Conservation (phyloP, 2,888 invertebrate genomes). For the Tubulanus polymorphus region DNA sequence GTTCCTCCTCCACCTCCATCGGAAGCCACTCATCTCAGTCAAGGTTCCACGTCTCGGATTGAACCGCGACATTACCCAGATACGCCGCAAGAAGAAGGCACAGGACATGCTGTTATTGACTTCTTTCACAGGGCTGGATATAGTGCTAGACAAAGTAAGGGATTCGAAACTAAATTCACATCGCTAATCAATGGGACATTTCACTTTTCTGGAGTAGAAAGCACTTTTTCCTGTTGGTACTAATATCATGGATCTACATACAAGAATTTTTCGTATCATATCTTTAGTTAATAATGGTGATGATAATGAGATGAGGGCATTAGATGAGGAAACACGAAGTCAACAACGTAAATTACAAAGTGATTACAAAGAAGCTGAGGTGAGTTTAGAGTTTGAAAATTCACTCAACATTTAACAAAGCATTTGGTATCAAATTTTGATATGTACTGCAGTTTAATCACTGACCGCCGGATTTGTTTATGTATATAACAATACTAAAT, state of each 20-base stretch:
- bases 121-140: not conserved
- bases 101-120: not conserved
- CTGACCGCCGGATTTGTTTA: no score
- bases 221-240: no score
- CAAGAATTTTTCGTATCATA: not conserved
- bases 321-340: not conserved
- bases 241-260: not conserved
- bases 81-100: not conserved
- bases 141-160: not conserved
- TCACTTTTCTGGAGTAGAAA: no score
- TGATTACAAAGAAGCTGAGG: not conserved
- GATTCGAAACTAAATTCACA: not conserved
- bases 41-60: no score
- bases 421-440: no score
- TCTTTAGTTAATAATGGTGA: not conserved
- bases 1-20: not conserved
- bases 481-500: no score
- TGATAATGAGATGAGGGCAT: not conserved
- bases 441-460: no score
- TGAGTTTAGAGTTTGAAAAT: no score
- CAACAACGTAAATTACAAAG: not conserved
- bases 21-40: not conserved
- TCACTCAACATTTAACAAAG: no score
- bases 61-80: no score
- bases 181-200: no score